Evolutionary conservation across 2,797 vertebrate genomes (phyloP), one percentile per base, ranked within the genome.

Genomic region (Sebastes kiyomatsui): DNA sequence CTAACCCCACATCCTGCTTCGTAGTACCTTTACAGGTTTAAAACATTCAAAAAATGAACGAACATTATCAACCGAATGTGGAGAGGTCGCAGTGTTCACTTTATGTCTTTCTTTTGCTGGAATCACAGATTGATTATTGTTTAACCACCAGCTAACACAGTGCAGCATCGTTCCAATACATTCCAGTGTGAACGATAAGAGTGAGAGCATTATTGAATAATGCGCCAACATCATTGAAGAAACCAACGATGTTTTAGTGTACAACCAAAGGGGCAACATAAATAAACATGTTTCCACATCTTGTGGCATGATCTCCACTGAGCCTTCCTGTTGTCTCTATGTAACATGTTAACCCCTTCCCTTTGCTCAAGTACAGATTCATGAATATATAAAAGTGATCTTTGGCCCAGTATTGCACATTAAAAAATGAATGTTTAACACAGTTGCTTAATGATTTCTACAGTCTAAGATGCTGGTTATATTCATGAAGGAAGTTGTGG

Each of bases 361-460:
- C 68, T 88, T 82, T 79, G 33, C 32, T 55, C 25, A 74, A 27
- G 6, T 62, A 49, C 46, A 22, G 54, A 74, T 56, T 32, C 22
- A 64, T 65, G 14, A 60, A 42, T 46, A 10, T 35, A 4, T 42
- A 70, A 52, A 52, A 18, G 1, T 70, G 27, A 81, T 69, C 61
- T 72, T 75, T 78, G 70, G 65, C 30, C 52, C 35, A 64, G 12
- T 49, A 54, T 52, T 81, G 42, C 46, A 77, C 69, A 77, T 70
- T 7, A 8, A 49, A 49, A 49, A 49, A 58, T 2, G 1, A 32
- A 28, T 49, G 16, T 58, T 73, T 54, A 27, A 52, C 11, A 16
- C 70, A 16, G 33, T 14, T 60, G 25, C 27, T 27, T 8, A 25
- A n/a, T 56, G 4, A 20, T 35, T 74, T 22, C 9, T 49, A 18